A percentile compares a stretch with the other conserved stretches of the same genome.
Evolutionary conservation across 2,113 vertebrate species (phyloP).

Genomic region (Xenotilapia leptura): DNA sequence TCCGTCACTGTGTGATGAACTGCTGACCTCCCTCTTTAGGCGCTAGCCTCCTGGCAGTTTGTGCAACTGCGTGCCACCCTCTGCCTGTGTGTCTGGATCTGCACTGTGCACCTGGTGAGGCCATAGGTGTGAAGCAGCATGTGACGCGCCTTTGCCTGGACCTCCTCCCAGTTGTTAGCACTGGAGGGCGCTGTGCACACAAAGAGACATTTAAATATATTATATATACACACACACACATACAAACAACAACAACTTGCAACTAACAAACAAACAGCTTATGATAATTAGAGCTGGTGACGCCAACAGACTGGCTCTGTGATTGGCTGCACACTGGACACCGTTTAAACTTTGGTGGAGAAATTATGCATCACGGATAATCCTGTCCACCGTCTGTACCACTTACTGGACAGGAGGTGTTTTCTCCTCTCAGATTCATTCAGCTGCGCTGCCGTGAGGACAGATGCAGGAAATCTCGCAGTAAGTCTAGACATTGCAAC

Average conservation of each 20-base stretch:
- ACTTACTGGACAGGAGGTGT: neutral
- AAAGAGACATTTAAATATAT: neutral
- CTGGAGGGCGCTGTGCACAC: slow-evolving; percentile 80
- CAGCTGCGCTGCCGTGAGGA: neutral
- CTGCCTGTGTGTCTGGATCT: slow-evolving; percentile 85
- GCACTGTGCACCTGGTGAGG: slow-evolving; percentile 86
- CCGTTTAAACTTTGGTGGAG: neutral
- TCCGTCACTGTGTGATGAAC: neutral
- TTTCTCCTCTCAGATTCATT: neutral
- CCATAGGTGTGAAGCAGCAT: slow-evolving; percentile 85
- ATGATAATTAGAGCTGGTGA: neutral
- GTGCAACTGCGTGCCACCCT: slow-evolving; percentile 72
- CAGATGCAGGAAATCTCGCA: neutral
- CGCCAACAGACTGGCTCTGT: neutral
- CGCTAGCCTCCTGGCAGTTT: slow-evolving; percentile 76
- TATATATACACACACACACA: neutral
- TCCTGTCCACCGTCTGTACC: neutral
- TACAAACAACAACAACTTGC: neutral
- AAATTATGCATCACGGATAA: neutral
- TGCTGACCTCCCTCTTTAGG: slow-evolving; percentile 59
- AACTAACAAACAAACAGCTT: neutral
- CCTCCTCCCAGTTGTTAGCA: slow-evolving; percentile 87
- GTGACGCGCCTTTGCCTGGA: slow-evolving; percentile 84
- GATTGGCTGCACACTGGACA: neutral
- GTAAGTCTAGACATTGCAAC: neutral